Evolutionary conservation across 1,140 invertebrate species (phyloP).

Genomic region (Hyles vespertilio): DNA sequence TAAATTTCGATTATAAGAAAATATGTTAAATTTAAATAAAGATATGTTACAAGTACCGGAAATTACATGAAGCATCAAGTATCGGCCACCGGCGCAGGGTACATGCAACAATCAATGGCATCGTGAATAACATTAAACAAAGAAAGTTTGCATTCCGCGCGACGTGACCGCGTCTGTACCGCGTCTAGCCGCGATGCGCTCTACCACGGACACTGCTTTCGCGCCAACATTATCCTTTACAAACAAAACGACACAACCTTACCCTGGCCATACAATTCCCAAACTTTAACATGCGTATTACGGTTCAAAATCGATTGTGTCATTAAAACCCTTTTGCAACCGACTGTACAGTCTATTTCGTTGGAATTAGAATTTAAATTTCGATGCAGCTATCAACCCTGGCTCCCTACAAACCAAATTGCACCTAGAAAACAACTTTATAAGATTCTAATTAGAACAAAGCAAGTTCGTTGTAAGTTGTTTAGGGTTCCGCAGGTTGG

Average conservation of each 20-base stretch:
- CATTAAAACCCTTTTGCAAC: too few species aligned
- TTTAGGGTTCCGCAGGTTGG: not conserved
- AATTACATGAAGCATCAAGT: too few species aligned
- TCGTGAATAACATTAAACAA: not conserved
- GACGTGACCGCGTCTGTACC: slow-evolving; percentile 35
- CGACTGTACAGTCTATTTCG: not conserved
- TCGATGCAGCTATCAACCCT: not conserved
- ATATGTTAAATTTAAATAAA: too few species aligned
- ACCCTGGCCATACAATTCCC: slow-evolving; percentile 14
- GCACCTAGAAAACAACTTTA: not conserved
- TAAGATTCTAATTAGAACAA: not conserved
- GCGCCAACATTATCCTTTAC: slow-evolving; percentile 20
- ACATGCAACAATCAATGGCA: not conserved
- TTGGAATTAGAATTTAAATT: slow-evolving; percentile 7
- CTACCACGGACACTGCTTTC: slow-evolving; percentile 38
- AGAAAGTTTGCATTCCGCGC: slow-evolving; percentile 26
- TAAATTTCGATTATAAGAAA: too few species aligned
- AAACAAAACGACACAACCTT: slow-evolving; percentile 11
- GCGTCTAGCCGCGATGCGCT: slow-evolving; percentile 48
- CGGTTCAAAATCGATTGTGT: slow-evolving; percentile 6
- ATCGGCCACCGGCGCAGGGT: not conserved
- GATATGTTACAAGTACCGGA: too few species aligned
- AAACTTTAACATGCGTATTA: slow-evolving; percentile 17
- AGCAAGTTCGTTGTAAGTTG: not conserved
- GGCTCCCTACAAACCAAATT: too few species aligned